These are phyloP conservation scores for Halcyon smyrnensis DNA, from an alignment of 2,797 vertebrate genomes.

Conservation along the genomic window DNA sequence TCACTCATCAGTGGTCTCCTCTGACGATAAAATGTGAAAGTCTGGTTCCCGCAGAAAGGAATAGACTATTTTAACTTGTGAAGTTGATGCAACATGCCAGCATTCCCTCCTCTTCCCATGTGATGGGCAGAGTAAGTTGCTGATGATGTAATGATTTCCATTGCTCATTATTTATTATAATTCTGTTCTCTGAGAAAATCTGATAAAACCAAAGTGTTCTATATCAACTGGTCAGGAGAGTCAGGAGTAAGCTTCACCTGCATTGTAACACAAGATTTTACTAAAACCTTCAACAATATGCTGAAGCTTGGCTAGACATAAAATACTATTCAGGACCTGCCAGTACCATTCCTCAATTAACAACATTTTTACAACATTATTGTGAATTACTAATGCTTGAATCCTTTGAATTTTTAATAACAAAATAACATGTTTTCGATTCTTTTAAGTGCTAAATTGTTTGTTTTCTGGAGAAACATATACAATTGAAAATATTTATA, in stretches of 20 bases:
- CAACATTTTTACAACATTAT: neutral
- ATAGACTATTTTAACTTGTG: neutral
- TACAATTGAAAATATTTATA: neutral
- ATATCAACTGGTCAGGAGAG: neutral
- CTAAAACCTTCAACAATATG: neutral
- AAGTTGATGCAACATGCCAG: accelerated
- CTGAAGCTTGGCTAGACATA: neutral
- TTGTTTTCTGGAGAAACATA: neutral
- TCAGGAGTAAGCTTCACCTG: neutral
- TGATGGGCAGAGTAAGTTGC: neutral
- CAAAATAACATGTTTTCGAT: accelerated
- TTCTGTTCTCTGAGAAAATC: neutral
- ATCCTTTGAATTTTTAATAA: neutral
- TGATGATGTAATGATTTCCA: neutral
- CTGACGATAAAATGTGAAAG: neutral
- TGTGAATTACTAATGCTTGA: neutral
- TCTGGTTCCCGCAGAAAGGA: neutral
- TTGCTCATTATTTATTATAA: neutral
- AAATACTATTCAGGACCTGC: neutral
- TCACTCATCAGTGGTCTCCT: neutral
- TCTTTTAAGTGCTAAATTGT: accelerated
- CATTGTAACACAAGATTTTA: neutral
- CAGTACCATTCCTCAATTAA: neutral
- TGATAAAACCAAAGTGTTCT: too few relatives aligned
- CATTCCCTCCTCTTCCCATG: accelerated